Base-by-base conservation (phyloP, 92 coral and sea anemone genomes). In the Porites lobata region DNA sequence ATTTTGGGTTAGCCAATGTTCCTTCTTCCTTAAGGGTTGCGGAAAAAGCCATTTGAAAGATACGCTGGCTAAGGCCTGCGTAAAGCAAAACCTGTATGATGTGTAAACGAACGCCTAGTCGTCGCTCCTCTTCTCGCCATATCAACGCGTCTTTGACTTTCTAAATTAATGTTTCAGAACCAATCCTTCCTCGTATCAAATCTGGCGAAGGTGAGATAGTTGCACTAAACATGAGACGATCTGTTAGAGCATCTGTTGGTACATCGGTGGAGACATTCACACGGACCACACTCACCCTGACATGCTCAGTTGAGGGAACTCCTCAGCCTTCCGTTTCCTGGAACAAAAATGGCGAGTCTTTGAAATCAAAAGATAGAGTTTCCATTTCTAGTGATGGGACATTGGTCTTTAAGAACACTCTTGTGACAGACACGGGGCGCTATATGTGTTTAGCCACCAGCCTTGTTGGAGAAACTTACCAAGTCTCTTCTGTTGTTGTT, bases 291-390 rank as follows among this genome's bases (percentile, higher is more conserved):
- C 77, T 95, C 62, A 91, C 88, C 0, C 65, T 95, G 21, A 56
- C 14, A 22, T 95, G 98, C 32, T 75, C 86, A 6, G 76, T 83
- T 3, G 85, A 88, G 22, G 98, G 98, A 75, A 68, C 92, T 52
- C 98, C 98, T 11, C 69, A 65, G 85, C 98, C 96, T 26, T 43
- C 76, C 43, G 91, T 94, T 1, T 82, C 87, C 18, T 95, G 96
- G 96, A 81, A 80, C 29, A 84, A 85, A 57, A 84, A 86, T 26
- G 93, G 92, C 58, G 80, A 85, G 19, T 86, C 79, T 11, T 78
- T 94, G 53, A 92, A 88, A 47, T 76, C 84, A 78, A 79, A 87
- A 65, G 71, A 64, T 14, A 80, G 89, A 75, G 71, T 82, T 50
- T 73, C 52, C 57, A 74, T 91, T 50, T 76, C 56, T 14, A 65